Base-by-base conservation (phyloP, 2,888 invertebrate genomes). In the Pyrrhia umbra region DNA sequence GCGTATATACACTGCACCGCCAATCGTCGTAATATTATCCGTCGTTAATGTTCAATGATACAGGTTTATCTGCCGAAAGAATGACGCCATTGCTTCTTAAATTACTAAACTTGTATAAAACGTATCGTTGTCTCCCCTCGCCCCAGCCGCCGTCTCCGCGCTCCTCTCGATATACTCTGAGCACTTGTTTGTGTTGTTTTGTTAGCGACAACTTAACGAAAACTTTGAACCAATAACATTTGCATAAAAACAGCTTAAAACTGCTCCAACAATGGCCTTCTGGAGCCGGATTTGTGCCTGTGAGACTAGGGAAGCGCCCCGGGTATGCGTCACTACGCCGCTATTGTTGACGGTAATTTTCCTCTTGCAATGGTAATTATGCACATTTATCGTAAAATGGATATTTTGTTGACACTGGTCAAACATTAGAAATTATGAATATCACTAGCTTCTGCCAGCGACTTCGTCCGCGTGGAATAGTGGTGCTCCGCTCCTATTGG, bases 181-280 rank as follows among this genome's bases (percentile, higher is more conserved):
- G 57, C 42, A 55, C 63, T 76, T 67, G 54, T 71, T 71, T 71
- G 20, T 47, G 59, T 68, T 64, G 58, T 57, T 77, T 68, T 61
- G 56, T 57, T 77, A 77, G 51, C 56, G 42, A 42, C 60, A 68
- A 74, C 71, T 64, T 60, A 75, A 58, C 59, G 51, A 61, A 62
- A 80, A 79, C 81, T 81, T 71, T 56, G 60, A 54, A 51, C 66
- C 62, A 72, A 68, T 81, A 77, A 81, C 51, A 80, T 80, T 80
- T 75, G 75, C 81, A 81, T 80, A 77, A 79, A 80, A 77, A 81
- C 80, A 77, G 77, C 69, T 79, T 81, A 62, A 57, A 62, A 67
- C 60, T 64, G 59, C 40, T 63, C 25, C 43, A 62, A 80, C 66
- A 80, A 62, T 54, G 45, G 52, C 13, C 52, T 16, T 21, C 52